phyloP scores from a whole-genome alignment of 2,888 invertebrate genomes.

The Napeogenes sylphis region DNA sequence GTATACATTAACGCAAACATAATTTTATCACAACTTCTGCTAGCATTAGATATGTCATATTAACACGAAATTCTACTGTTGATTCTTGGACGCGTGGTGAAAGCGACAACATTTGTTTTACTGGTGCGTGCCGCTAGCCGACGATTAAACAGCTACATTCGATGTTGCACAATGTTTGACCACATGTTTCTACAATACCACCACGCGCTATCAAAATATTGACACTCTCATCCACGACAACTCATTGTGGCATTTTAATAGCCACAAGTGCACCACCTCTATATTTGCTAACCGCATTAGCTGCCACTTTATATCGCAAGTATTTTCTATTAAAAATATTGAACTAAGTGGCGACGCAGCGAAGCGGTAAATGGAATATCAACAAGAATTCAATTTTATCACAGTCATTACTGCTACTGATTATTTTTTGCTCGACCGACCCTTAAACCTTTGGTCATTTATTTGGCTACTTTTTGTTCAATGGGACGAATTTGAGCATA shows the following conservation, averaged over 20 bases:
- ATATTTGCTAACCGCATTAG: slow-evolving; percentile 71
- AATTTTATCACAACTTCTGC: too few species aligned
- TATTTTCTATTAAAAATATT: slow-evolving; percentile 63
- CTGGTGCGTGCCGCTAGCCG: slow-evolving; percentile 48
- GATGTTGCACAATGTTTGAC: slow-evolving; percentile 72
- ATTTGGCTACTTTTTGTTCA: slow-evolving; percentile 65
- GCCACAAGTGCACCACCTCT: slow-evolving; percentile 60
- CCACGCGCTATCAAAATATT: slow-evolving; percentile 75
- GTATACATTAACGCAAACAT: too few species aligned
- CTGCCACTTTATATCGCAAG: slow-evolving; percentile 59
- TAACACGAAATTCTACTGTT: neutral
- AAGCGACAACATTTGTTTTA: slow-evolving; percentile 55
- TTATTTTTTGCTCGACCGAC: slow-evolving; percentile 49
- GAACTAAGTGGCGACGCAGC: slow-evolving; percentile 53
- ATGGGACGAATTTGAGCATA: slow-evolving; percentile 55
- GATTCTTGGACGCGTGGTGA: slow-evolving; percentile 40
- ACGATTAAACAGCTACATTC: slow-evolving; percentile 55
- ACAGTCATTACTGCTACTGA: slow-evolving; percentile 52
- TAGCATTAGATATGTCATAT: too few species aligned
- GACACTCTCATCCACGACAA: slow-evolving; percentile 69
- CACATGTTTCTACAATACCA: slow-evolving; percentile 66
- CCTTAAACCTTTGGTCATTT: slow-evolving; percentile 62
- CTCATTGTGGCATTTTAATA: slow-evolving; percentile 62
- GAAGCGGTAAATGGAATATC: slow-evolving; percentile 43
- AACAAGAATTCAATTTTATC: slow-evolving; percentile 58